Evolutionary conservation across 2,888 invertebrate species (phyloP).

Genomic region (Leucozona laternaria): DNA sequence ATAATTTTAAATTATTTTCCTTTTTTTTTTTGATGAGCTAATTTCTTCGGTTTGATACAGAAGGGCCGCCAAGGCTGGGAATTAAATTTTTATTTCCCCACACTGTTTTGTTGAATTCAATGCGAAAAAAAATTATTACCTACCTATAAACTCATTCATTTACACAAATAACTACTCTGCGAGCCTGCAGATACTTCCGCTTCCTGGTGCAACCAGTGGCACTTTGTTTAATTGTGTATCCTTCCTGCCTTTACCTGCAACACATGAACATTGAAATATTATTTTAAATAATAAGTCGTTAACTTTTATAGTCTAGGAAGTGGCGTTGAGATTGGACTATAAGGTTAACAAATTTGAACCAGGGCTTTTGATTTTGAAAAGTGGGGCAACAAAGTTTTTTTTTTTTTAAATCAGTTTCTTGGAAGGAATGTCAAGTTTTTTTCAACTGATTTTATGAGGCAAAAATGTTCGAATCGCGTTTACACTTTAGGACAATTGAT

Average conservation of each 20-base stretch:
- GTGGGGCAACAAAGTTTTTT: too few species aligned
- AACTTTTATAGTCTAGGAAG: not conserved
- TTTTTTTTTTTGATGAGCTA: not conserved
- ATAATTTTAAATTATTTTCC: constrained; percentile 5
- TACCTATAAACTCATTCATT: not conserved
- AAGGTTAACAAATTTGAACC: not conserved
- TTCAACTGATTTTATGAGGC: too few species aligned
- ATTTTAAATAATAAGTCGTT: constrained; percentile 65
- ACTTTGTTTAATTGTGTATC: not conserved
- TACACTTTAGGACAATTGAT: too few species aligned
- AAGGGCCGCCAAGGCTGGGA: not conserved
- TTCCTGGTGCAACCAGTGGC: constrained; percentile 35
- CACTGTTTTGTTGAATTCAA: not conserved
- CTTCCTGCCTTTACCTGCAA: constrained; percentile 31
- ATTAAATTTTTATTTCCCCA: constrained; percentile 16
- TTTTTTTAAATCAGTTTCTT: too few species aligned
- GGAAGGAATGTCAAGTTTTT: too few species aligned
- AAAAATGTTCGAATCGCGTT: too few species aligned
- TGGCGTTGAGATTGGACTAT: not conserved
- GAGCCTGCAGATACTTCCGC: constrained; percentile 27
- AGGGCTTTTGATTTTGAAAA: too few species aligned
- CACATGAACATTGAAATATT: constrained; percentile 42
- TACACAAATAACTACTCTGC: constrained; percentile 13
- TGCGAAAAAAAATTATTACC: not conserved
- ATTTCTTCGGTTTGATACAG: not conserved